These are phyloP conservation scores for Dynastes tityus DNA, from an alignment of 2,888 invertebrate species.

Conservation along the genomic window DNA sequence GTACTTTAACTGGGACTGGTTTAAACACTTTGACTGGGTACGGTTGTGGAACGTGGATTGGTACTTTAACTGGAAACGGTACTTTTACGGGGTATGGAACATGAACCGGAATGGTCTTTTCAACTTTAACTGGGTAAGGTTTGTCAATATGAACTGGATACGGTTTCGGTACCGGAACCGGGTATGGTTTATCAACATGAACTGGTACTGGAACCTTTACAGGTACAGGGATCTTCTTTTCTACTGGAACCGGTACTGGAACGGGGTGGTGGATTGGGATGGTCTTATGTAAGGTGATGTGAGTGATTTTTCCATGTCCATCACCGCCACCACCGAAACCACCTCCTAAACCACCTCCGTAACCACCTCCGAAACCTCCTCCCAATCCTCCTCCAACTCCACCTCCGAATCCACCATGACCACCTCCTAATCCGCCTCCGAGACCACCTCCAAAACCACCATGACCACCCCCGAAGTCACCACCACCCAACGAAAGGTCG, in stretches of 20 bases:
- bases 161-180: conserved; percentile 52
- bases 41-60: conserved; percentile 50
- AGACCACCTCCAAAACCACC: conserved; percentile 42
- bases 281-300: conserved; percentile 50
- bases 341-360: conserved; percentile 27
- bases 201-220: conserved; percentile 50
- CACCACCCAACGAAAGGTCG: conserved; percentile 49
- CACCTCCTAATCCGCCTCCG: conserved; percentile 45
- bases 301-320: conserved; percentile 51
- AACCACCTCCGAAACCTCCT: conserved; percentile 48
- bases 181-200: conserved; percentile 52
- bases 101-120: conserved; percentile 48
- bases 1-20: conserved; percentile 49
- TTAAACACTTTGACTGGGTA: conserved; percentile 52
- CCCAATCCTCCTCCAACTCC: conserved; percentile 49
- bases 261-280: conserved; percentile 50
- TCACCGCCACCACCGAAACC: conserved; percentile 46
- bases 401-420: conserved; percentile 47
- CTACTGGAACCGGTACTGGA: conserved; percentile 49
- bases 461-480: conserved; percentile 36
- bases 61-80: conserved; percentile 50
- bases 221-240: conserved; percentile 48
- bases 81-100: conserved; percentile 49
- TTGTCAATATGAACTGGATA: conserved; percentile 52
- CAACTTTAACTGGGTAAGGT: conserved; percentile 51